A percentile compares a stretch with the other conserved stretches of the same genome.
Evolutionary conservation across 1,140 invertebrate genomes (phyloP).

Genomic region (Mamestra configurata): DNA sequence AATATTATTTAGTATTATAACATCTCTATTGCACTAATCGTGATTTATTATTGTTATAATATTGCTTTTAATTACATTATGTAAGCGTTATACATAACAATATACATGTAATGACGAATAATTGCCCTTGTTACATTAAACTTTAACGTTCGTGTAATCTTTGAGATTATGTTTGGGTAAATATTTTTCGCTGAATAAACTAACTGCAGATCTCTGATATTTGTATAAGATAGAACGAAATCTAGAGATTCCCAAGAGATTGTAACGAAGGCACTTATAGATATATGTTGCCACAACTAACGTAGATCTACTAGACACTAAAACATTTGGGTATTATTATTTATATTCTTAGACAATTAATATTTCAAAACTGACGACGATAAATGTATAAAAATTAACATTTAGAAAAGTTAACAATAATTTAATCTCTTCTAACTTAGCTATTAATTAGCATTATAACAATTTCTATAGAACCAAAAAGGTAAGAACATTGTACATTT

Average conservation of each 20-base stretch:
- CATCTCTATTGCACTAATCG: slow-evolving; percentile 84
- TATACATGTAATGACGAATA: slow-evolving; percentile 46
- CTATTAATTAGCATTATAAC: slow-evolving; percentile 81
- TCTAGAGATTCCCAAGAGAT: slow-evolving; percentile 79
- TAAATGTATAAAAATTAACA: slow-evolving; percentile 82
- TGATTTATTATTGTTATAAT: slow-evolving; percentile 71
- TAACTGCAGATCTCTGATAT: slow-evolving; percentile 57
- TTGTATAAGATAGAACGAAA: slow-evolving; percentile 55
- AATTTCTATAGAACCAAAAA: slow-evolving; percentile 83
- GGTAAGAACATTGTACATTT: slow-evolving; percentile 82
- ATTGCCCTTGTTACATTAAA: slow-evolving; percentile 47
- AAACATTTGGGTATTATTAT: slow-evolving; percentile 69
- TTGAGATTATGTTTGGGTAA: slow-evolving; percentile 47
- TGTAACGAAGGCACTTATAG: slow-evolving; percentile 71
- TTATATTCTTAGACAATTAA: slow-evolving; percentile 52
- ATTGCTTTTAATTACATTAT: slow-evolving; percentile 78
- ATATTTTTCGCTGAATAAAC: slow-evolving; percentile 36
- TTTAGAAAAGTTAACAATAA: slow-evolving; percentile 87
- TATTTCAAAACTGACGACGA: slow-evolving; percentile 65
- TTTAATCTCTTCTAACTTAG: slow-evolving; percentile 86
- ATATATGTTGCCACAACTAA: slow-evolving; percentile 55
- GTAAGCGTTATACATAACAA: slow-evolving; percentile 70
- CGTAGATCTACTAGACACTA: slow-evolving; percentile 60
- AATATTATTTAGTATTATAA: slow-evolving; percentile 82
- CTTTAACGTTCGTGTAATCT: slow-evolving; percentile 36